phyloP scores from a whole-genome alignment of 2,113 vertebrate species.

The Puma concolor region DNA sequence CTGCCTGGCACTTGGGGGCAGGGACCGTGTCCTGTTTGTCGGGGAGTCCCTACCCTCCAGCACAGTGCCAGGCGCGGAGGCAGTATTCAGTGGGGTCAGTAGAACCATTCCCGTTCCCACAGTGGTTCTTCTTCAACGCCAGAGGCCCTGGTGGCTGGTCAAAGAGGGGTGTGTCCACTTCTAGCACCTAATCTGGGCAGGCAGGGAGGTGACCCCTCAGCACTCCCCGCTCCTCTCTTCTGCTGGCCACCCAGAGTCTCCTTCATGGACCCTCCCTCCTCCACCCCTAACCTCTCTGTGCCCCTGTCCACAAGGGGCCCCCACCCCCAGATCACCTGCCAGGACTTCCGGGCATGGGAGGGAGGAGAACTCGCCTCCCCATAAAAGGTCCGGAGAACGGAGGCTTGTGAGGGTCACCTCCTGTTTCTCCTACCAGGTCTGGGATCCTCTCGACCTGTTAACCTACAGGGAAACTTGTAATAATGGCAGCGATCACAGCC shows the following conservation, averaged over 20 bases:
- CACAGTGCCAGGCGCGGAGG: background rate
- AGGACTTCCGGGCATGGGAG: background rate
- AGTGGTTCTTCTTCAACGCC: background rate
- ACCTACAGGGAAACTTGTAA: background rate
- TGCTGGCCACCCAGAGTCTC: background rate
- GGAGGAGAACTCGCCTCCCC: too few species aligned
- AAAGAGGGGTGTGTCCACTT: background rate
- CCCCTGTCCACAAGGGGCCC: background rate
- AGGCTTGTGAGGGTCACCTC: fast-evolving
- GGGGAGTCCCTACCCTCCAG: background rate
- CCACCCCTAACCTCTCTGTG: background rate
- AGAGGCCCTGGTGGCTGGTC: background rate
- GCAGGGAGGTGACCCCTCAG: background rate
- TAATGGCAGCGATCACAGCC: too few species aligned
- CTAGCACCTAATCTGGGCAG: background rate
- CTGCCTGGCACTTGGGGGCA: background rate
- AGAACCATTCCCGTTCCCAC: background rate
- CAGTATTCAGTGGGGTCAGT: background rate
- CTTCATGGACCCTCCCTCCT: background rate
- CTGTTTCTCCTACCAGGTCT: fast-evolving
- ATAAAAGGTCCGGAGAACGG: background rate
- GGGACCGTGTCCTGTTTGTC: background rate
- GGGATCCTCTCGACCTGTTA: background rate
- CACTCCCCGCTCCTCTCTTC: background rate
- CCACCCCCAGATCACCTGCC: background rate